A percentile compares a stretch with the other conserved stretches of the same genome.
Conservation (phyloP, 2,888 invertebrate species). For the Rhorus exstirpatorius region DNA sequence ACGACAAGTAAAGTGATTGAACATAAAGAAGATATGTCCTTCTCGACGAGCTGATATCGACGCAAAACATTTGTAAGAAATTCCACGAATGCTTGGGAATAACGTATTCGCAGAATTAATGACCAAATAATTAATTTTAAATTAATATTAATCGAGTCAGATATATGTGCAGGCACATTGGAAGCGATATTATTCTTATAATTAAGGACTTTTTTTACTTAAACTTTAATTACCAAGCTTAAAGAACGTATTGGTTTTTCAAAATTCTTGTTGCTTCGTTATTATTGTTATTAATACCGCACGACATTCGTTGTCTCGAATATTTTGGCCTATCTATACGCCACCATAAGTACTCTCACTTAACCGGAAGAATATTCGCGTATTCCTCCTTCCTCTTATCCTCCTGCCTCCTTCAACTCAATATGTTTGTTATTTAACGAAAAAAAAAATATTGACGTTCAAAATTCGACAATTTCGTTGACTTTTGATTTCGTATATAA, state of each 20-base stretch:
- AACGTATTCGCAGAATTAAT: neutral
- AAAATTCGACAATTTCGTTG: constrained; percentile 54
- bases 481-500: constrained; percentile 32
- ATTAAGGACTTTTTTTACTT: neutral
- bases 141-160: neutral
- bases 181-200: neutral
- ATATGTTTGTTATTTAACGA: constrained; percentile 17
- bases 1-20: neutral
- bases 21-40: constrained; percentile 25
- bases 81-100: constrained; percentile 13
- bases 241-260: neutral
- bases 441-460: constrained; percentile 35
- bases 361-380: constrained; percentile 26
- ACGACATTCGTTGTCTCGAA: neutral
- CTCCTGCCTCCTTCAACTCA: neutral
- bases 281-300: no score
- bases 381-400: no score
- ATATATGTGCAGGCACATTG: constrained; percentile 3
- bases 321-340: neutral
- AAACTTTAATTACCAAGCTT: no score
- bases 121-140: constrained; percentile 3
- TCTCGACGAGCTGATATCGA: neutral
- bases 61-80: constrained; percentile 27
- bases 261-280: neutral
- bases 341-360: neutral